Percentiles rank a stretch among this genome's conserved stretches.
Evolutionary conservation across 2,888 invertebrate genomes (phyloP).

Genomic region (Cosmia trapezina): DNA sequence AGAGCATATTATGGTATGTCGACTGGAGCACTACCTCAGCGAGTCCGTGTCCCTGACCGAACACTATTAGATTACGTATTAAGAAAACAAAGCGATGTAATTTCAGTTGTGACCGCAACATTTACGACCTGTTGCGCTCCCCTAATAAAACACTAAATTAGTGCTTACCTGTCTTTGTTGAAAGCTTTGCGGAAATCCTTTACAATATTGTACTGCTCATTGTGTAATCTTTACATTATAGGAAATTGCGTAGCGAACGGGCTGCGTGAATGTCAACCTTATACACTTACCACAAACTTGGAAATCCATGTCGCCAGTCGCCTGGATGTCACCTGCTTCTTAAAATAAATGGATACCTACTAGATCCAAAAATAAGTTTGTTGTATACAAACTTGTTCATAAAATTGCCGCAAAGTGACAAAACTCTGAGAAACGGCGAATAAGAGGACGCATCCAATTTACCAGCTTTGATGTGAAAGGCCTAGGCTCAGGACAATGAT

Average conservation of each 20-base stretch:
- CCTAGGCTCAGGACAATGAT: slow-evolving; percentile 28
- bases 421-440: slow-evolving; percentile 50
- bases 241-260: slow-evolving; percentile 7
- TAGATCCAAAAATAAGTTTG: too few relatives aligned
- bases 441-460: slow-evolving; percentile 62
- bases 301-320: slow-evolving; percentile 11
- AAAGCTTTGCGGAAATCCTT: slow-evolving; percentile 37
- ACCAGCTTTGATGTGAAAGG: slow-evolving; percentile 10
- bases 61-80: slow-evolving; percentile 80
- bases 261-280: slow-evolving; percentile 18
- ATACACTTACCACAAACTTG: background rate
- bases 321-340: background rate
- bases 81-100: slow-evolving; percentile 83
- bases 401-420: slow-evolving; percentile 18
- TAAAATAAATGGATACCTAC: too few relatives aligned
- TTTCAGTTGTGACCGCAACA: slow-evolving; percentile 82
- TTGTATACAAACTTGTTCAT: too few relatives aligned
- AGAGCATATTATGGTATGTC: slow-evolving; percentile 15
- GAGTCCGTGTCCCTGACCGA: slow-evolving; percentile 61
- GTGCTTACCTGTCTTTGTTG: slow-evolving; percentile 45
- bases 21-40: slow-evolving; percentile 37
- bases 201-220: slow-evolving; percentile 34
- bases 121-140: slow-evolving; percentile 80
- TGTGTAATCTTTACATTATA: slow-evolving; percentile 42
- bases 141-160: slow-evolving; percentile 58